These are phyloP conservation scores for Cylindroiulus punctatus DNA, from an alignment of 2,888 invertebrate species.

Conservation along the genomic window DNA sequence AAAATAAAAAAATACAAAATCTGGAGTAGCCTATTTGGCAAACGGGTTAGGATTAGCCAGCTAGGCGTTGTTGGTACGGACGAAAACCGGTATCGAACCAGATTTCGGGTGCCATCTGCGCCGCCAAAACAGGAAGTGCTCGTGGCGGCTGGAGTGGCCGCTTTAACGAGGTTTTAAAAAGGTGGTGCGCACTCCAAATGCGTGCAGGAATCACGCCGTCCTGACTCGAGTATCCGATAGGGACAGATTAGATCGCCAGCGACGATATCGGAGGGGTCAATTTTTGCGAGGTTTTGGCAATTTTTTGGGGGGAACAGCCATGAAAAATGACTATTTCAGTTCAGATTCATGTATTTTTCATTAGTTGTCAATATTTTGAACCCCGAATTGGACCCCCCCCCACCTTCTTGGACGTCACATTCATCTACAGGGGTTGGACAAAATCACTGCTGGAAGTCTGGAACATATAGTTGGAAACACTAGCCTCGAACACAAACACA, in stretches of 20 bases:
- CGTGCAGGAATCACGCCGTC: constrained; percentile 9
- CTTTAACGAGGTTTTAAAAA: constrained; percentile 14
- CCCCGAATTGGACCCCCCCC: no score
- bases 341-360: no score
- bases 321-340: no score
- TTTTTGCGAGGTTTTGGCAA: no score
- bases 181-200: not conserved
- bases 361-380: no score
- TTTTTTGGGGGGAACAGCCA: no score
- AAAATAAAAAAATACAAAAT: not conserved
- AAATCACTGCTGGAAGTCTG: no score
- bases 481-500: no score
- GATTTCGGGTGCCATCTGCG: not conserved
- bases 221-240: not conserved
- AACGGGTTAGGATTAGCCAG: constrained; percentile 6
- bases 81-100: not conserved
- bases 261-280: not conserved
- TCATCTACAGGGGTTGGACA: no score
- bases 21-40: not conserved
- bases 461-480: no score
- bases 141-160: not conserved
- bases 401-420: no score
- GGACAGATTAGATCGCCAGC: not conserved
- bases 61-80: not conserved
- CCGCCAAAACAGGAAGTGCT: not conserved